phyloP scores from a whole-genome alignment of 37 sponge, comb jelly and placozoan species.

The Eunapius fragilis region DNA sequence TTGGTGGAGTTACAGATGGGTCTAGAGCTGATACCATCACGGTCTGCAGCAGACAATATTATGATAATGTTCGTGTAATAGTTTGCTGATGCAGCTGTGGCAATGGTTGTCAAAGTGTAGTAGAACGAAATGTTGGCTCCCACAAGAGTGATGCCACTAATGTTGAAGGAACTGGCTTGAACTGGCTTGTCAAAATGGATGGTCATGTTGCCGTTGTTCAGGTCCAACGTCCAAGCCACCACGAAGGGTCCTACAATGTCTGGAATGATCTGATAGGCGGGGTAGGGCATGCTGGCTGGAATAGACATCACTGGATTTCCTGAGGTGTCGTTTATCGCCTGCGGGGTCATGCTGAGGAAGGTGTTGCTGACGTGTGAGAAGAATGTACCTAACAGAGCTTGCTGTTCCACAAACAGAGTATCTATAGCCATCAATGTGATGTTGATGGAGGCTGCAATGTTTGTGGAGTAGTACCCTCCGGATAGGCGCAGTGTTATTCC shows the following conservation, averaged over 20 bases:
- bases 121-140: conserved; percentile 16
- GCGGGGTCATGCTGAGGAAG: conserved; percentile 61
- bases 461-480: conserved; percentile 57
- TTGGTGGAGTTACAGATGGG: conserved; percentile 76
- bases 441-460: conserved; percentile 61
- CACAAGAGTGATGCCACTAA: conserved; percentile 58
- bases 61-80: conserved; percentile 57
- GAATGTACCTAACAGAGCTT: conserved; percentile 56
- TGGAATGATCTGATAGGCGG: conserved; percentile 48
- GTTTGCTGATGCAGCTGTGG: conserved; percentile 24
- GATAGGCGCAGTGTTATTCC: conserved; percentile 47
- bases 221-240: conserved; percentile 81
- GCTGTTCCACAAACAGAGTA: conserved; percentile 66
- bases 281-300: conserved; percentile 37
- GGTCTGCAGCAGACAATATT: conserved; percentile 58
- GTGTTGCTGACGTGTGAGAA: conserved; percentile 60
- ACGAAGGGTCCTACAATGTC: conserved; percentile 80
- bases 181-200: conserved; percentile 88
- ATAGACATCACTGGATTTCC: conserved; percentile 55
- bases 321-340: conserved; percentile 59
- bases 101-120: conserved; percentile 45
- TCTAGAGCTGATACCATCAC: conserved; percentile 80
- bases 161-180: conserved; percentile 39
- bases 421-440: conserved; percentile 61
- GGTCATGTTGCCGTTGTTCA: conserved; percentile 81